Base-by-base conservation (phyloP, 2,113 vertebrate genomes). In the Tapirus terrestris region DNA sequence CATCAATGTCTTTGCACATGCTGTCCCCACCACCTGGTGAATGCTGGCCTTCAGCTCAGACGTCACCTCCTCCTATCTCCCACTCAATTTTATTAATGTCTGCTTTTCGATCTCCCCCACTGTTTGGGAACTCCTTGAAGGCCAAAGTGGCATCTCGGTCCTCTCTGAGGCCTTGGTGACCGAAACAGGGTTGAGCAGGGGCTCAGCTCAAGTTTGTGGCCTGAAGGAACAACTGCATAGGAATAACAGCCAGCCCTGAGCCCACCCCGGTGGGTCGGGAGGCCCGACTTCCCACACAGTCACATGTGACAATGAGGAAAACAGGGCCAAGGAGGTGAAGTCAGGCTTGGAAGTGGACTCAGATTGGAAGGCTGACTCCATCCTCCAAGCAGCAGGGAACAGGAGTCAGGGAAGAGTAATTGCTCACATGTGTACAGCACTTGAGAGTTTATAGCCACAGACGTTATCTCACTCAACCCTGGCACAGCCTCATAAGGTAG, bases 281-380 rank as follows among this genome's bases (percentile, higher is more conserved):
- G 94, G 56, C 87, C 92, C 43, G 43, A 82, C 82, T 96, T 96
- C 86, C 87, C 92, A 92, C 75, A 90, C 70, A 96, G 82, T 91
- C 77, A 7, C 92, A 93, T 90, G 83, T 96, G 96, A 97, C 96
- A 96, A 94, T 73, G 87, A 93, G 87, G 87, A 97, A 95, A 97
- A 86, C 83, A 86, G 79, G 95, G 94, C 96, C 97, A 97, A 97
- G 60, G 95, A 96, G 94, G 96, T 97, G 96, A 97, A 97, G 96
- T 98, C 96, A 97, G 95, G 96, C 96, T 97, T 97, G 96, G 96
- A 97, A 97, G 76, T 97, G 96, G 94, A 94, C 93, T 97, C 51
- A 3, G 61, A 96, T 70, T 95, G 87, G 90, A 97, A 97, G 79
- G 87, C 98, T 82, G 73, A 97, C 92, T 97, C 94, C 63, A 96